Percentiles rank a stretch among this genome's conserved stretches.
Evolutionary conservation across 2,888 invertebrate species (phyloP).

Genomic region (Eupithecia centaureata): DNA sequence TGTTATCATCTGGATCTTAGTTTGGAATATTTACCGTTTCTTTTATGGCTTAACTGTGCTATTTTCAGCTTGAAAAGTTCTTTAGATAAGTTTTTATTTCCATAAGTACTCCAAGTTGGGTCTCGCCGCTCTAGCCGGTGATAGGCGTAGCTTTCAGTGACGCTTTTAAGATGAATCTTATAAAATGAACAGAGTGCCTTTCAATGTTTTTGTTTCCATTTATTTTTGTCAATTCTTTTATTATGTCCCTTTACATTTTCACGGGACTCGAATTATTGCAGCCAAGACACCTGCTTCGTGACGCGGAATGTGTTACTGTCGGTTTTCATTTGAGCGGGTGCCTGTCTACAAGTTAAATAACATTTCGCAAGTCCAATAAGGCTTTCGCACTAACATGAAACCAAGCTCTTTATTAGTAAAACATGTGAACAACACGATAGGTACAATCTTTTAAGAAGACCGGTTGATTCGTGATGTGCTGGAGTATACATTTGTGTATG

Average conservation of each 20-base stretch:
- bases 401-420: background rate
- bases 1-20: constrained; percentile 50
- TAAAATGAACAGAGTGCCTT: constrained; percentile 18
- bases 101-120: constrained; percentile 18
- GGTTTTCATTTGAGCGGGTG: background rate
- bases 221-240: background rate
- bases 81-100: constrained; percentile 30
- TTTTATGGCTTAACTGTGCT: constrained; percentile 42
- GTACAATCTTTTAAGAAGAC: background rate
- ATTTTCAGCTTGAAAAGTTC: constrained; percentile 35
- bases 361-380: background rate
- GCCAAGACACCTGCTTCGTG: background rate
- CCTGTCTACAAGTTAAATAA: background rate
- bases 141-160: constrained; percentile 12
- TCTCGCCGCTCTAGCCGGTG: background rate
- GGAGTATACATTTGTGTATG: background rate
- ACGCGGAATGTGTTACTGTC: background rate
- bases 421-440: background rate
- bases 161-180: constrained; percentile 20
- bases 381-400: background rate
- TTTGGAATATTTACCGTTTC: constrained; percentile 43
- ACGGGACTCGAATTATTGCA: background rate
- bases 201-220: constrained; percentile 6
- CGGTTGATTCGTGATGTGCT: background rate
- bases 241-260: background rate